Base-by-base conservation (phyloP, 2,797 vertebrate genomes). In the Sus cebifrons region DNA sequence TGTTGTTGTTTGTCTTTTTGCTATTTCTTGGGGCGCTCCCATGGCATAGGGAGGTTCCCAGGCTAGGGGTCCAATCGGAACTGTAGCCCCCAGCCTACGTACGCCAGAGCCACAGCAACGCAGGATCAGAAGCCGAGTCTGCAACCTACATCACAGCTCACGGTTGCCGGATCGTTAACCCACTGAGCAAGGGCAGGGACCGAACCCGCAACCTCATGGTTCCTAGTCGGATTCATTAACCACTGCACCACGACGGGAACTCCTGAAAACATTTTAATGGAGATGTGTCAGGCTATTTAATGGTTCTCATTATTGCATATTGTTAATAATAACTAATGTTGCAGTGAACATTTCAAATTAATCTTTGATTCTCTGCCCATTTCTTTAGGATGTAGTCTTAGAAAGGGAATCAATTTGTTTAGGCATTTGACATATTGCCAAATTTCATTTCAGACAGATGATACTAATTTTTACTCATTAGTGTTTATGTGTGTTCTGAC, bases 371-470 rank as follows among this genome's bases (percentile, higher is more conserved):
- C 73, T 93, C 29, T 77, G 78, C 84, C 67, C 29, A 27, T 77
- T 96, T 93, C 74, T 54, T 92, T 94, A 75, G 54, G 27, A 86
- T 65, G 79, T 88, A 44, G 68, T 95, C 65, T 94, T 96, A 89
- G 60, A 84, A 95, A 90, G 18, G 13, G 16, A 86, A 77, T 83
- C 58, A 20, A 7, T 87, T 92, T 92, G 54, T 90, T 83, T 86
- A 88, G 44, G 78, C 27, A 82, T 79, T 29, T 92, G 75, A 79
- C 23, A 62, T 70, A 58, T 60, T 93, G 64, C 25, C 87, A 86
- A 78, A 70, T 74, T 78, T 40, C 32, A 25, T 94, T 70, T 96
- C 68, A 90, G 68, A 32, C 29, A 88, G 62, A 60, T 86, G 65
- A 86, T 91, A 29, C 36, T 88, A 82, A 88, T 70, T 87, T 85